Base-by-base conservation (phyloP, 2,888 invertebrate genomes). In the Melinaea menophilus region DNA sequence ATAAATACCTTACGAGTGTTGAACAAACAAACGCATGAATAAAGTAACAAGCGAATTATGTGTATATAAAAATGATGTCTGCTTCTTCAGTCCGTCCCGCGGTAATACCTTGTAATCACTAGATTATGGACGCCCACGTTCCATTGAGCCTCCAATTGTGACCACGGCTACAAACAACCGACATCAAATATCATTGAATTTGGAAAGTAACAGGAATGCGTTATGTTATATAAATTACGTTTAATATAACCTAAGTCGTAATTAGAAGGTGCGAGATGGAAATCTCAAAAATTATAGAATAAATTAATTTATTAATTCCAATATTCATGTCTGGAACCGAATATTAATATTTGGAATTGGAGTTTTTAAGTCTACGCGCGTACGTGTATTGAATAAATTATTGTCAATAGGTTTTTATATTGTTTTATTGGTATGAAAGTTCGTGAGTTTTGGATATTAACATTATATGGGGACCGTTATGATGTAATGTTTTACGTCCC, bases 401-500 rank as follows among this genome's bases (percentile, higher is more conserved):
- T 83, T 84, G 81, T 82, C 84, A 81, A 84, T 87, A 81, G 79
- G 78, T 78, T 83, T 85, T 86, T 87, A 87, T 88, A 86, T 87
- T 88, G 86, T 89, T 88, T 88, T 89, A 88, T 88, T 83, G 80
- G 79, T 84, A 80, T 74, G 81, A 85, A 86, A 83, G 83, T 78
- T 79, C 77, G 80, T 79, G 81, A 83, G 84, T 78, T 81, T 83
- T 75, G 68, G 75, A 78, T 80, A 81, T 81, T 79, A 80, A 76
- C 76, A 76, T 77, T 78, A 78, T 79, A 81, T 77, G 74, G 75
- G 75, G 74, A 65, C 69, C 70, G 75, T 72, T 73, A 78, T 84
- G 83, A 79, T 72, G 85, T 80, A 85, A 86, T 67, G 69, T 73
- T 81, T 74, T 74, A 73, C 73, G 73, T 75, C 71, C 37, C 62